Conservation (phyloP, 2,888 invertebrate species). For the Cephus sareptanus region DNA sequence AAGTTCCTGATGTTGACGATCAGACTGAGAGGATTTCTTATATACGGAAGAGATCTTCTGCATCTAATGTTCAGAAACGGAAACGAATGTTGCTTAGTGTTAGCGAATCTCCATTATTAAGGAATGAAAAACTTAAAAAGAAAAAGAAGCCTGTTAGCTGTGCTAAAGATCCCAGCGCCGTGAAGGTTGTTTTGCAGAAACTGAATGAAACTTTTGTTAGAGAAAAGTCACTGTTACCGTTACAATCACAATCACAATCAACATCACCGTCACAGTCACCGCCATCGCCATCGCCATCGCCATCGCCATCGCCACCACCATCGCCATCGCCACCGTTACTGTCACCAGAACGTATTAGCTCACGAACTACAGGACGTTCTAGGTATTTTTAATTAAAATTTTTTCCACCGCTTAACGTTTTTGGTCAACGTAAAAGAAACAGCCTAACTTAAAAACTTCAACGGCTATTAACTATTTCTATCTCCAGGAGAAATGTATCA, state of each 20-base stretch:
- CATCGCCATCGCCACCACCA: no score
- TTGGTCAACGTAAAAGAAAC: conserved; percentile 5
- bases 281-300: no score
- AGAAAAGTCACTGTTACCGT: conserved; percentile 6
- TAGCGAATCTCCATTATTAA: conserved; percentile 19
- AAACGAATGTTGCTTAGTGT: conserved; percentile 12
- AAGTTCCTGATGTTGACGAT: not conserved
- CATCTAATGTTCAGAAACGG: not conserved
- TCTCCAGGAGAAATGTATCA: conserved; percentile 6
- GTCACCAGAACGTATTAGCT: not conserved
- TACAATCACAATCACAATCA: no score
- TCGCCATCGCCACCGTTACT: not conserved
- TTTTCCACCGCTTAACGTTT: not conserved
- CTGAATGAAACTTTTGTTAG: conserved; percentile 39
- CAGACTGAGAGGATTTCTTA: not conserved
- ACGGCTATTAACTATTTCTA: not conserved
- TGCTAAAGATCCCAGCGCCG: conserved; percentile 52
- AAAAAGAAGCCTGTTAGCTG: not conserved
- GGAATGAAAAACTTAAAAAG: conserved; percentile 22
- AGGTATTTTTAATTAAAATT: not conserved
- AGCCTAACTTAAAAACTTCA: no score
- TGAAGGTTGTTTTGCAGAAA: conserved; percentile 56
- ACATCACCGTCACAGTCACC: no score
- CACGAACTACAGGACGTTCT: conserved; percentile 7
- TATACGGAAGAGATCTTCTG: not conserved